Evolutionary conservation across 2,888 invertebrate species (phyloP).

Genomic region (Tuta absoluta): DNA sequence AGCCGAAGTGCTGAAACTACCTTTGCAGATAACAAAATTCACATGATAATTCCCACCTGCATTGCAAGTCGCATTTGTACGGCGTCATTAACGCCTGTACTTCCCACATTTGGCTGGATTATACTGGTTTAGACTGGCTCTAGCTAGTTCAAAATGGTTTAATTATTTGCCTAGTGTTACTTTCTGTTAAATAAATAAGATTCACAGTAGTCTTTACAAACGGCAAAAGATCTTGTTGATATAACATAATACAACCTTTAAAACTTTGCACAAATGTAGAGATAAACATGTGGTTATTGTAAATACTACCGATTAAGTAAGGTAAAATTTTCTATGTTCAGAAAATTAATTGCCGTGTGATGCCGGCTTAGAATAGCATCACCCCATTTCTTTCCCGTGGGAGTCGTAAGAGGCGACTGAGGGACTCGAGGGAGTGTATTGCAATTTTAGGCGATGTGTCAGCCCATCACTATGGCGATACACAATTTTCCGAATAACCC

Average conservation of each 20-base stretch:
- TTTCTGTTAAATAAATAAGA: conserved; percentile 13
- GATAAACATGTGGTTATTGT: too few relatives aligned
- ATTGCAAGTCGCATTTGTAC: neutral
- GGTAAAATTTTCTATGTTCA: too few relatives aligned
- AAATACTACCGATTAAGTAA: too few relatives aligned
- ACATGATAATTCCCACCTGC: neutral
- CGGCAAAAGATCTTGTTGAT: neutral
- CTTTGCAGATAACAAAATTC: conserved; percentile 1
- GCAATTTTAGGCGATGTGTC: too few relatives aligned
- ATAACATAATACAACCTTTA: neutral
- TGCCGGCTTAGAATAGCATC: too few relatives aligned
- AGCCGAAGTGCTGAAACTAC: neutral
- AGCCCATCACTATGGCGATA: too few relatives aligned
- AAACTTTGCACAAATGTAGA: neutral
- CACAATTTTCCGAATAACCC: too few relatives aligned
- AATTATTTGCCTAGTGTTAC: conserved; percentile 15
- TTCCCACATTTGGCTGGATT: neutral
- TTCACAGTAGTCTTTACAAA: neutral
- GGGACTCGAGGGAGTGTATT: too few relatives aligned
- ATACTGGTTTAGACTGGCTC: conserved; percentile 11
- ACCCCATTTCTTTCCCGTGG: too few relatives aligned
- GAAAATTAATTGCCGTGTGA: too few relatives aligned
- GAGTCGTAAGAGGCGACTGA: too few relatives aligned
- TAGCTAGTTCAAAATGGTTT: conserved; percentile 14
- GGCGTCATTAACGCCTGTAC: conserved; percentile 8